These are phyloP conservation scores for Megaptera novaeangliae DNA, from an alignment of 2,113 vertebrate genomes.

Conservation along the genomic window DNA sequence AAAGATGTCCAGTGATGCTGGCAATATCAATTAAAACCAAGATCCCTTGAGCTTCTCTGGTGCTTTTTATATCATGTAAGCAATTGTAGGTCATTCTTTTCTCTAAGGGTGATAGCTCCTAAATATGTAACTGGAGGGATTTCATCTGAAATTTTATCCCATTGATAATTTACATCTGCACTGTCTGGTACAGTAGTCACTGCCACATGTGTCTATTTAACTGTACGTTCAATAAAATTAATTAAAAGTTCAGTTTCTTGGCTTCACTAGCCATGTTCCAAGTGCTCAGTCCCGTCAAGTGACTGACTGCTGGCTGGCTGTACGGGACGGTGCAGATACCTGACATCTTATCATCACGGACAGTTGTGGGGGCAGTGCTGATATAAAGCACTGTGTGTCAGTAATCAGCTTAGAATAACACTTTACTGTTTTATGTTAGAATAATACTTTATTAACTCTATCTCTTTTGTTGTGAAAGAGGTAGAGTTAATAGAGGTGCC, in stretches of 20 bases:
- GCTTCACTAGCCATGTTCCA: neutral
- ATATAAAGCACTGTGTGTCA: neutral
- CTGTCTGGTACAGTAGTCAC: too few relatives aligned
- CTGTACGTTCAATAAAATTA: neutral
- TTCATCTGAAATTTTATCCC: neutral
- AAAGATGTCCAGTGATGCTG: neutral
- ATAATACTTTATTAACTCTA: too few relatives aligned
- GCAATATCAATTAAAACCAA: neutral
- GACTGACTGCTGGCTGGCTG: neutral
- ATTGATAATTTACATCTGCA: neutral
- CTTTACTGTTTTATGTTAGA: neutral
- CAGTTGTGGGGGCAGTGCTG: neutral
- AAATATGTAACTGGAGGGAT: neutral
- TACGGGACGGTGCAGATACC: neutral
- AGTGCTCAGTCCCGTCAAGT: neutral
- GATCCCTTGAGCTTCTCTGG: neutral
- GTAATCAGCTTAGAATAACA: neutral
- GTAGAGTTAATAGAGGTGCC: neutral
- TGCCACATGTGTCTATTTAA: neutral
- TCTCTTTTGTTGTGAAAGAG: neutral
- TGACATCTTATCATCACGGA: neutral
- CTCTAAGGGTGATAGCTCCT: neutral
- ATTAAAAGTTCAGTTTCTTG: neutral
- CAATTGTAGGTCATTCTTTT: neutral
- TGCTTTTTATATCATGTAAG: neutral